Evolutionary conservation across 2,888 invertebrate species (phyloP).

Genomic region (Tipula helvola): DNA sequence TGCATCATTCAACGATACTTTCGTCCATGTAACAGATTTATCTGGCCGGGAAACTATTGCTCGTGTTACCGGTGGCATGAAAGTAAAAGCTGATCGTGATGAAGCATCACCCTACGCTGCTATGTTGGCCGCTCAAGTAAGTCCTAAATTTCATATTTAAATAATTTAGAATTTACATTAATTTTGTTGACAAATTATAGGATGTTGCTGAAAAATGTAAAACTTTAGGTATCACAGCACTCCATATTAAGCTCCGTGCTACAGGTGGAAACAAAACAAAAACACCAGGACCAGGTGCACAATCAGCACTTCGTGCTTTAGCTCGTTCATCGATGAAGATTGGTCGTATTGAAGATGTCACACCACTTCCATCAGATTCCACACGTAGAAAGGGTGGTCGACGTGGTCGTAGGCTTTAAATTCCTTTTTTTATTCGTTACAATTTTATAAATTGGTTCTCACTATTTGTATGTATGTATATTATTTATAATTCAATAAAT

Average conservation of each 20-base stretch:
- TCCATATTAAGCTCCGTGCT: slow-evolving; percentile 96
- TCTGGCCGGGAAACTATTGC: slow-evolving; percentile 93
- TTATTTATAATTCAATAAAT: neutral
- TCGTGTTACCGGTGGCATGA: slow-evolving; percentile 97
- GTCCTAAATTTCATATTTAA: neutral
- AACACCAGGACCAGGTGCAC: slow-evolving; percentile 97
- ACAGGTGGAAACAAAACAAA: slow-evolving; percentile 98
- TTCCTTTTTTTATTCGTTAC: slow-evolving; percentile 19
- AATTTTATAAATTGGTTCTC: neutral
- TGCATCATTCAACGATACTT: slow-evolving; percentile 99
- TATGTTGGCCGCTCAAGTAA: slow-evolving; percentile 98
- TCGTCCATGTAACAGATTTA: slow-evolving; percentile 98
- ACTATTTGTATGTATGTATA: neutral
- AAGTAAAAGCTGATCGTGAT: slow-evolving; percentile 99
- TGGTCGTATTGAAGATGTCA: slow-evolving; percentile 98
- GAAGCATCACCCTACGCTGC: slow-evolving; percentile 99
- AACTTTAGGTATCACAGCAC: slow-evolving; percentile 88
- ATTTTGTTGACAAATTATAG: slow-evolving; percentile 34
- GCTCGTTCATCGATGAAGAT: slow-evolving; percentile 99
- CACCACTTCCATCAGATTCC: slow-evolving; percentile 97
- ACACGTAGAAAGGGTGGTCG: slow-evolving; percentile 99
- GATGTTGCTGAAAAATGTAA: slow-evolving; percentile 99
- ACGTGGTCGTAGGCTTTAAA: slow-evolving; percentile 97
- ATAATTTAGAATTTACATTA: neutral
- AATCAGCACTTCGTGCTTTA: slow-evolving; percentile 92